These are phyloP conservation scores for Montipora foliosa DNA, from an alignment of 64 coral and sea anemone genomes.

Conservation along the genomic window DNA sequence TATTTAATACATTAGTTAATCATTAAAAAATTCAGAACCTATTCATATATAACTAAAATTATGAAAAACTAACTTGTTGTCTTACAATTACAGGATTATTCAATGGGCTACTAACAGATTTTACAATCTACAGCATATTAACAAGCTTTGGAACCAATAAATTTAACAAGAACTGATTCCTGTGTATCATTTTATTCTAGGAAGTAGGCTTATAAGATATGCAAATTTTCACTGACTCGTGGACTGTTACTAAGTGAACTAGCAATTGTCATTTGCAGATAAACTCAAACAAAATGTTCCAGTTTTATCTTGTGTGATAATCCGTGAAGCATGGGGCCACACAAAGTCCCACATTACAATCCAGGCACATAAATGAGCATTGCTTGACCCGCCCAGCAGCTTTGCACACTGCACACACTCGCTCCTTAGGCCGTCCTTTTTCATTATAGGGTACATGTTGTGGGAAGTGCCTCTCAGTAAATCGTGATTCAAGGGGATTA, in stretches of 20 bases:
- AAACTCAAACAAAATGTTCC: constrained; percentile 11
- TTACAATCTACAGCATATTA: constrained; percentile 28
- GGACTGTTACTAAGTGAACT: constrained; percentile 14
- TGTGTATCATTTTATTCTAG: constrained; percentile 17
- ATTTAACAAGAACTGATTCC: constrained; percentile 24
- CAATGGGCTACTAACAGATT: constrained; percentile 10
- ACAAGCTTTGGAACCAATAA: constrained; percentile 21
- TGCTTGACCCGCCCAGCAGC: constrained; percentile 19
- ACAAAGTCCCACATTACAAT: constrained; percentile 61
- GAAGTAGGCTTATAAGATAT: constrained; percentile 9
- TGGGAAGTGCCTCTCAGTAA: constrained; percentile 56
- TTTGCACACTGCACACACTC: constrained; percentile 43
- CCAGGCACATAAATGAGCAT: constrained; percentile 41
- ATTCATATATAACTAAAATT: constrained; percentile 16
- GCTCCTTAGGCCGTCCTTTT: constrained; percentile 27
- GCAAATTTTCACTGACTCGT: constrained; percentile 7
- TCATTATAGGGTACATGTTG: constrained; percentile 27
- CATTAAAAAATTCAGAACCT: constrained; percentile 23
- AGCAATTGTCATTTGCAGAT: constrained; percentile 22
- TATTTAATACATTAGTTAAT: constrained; percentile 28
- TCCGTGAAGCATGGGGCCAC: constrained; percentile 42
- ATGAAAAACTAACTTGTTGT: constrained; percentile 36
- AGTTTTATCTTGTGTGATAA: constrained; percentile 47
- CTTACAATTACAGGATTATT: constrained; percentile 28
- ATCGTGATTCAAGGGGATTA: constrained; percentile 1